phyloP scores from a whole-genome alignment of 2,888 invertebrate genomes.

The Serrognathus titanus region DNA sequence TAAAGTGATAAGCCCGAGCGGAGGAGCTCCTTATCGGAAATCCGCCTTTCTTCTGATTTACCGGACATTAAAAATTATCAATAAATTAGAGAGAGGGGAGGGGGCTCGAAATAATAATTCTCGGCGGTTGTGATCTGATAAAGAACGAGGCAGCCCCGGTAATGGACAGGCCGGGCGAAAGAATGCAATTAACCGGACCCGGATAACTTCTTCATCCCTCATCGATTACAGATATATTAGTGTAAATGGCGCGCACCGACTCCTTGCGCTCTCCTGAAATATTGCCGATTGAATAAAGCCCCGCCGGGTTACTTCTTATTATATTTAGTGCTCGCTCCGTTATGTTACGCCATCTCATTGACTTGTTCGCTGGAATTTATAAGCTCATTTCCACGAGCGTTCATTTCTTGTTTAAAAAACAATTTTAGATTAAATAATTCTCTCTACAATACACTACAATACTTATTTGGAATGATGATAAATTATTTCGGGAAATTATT shows the following conservation, averaged over 20 bases:
- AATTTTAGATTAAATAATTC: too few relatives aligned
- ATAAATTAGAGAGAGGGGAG: conserved; percentile 6
- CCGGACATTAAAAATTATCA: conserved; percentile 6
- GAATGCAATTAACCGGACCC: conserved; percentile 42
- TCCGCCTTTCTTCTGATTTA: not conserved
- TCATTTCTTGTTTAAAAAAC: too few relatives aligned
- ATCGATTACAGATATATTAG: conserved; percentile 48
- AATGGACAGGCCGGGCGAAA: conserved; percentile 29
- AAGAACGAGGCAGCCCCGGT: conserved; percentile 12
- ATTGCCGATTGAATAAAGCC: conserved; percentile 41
- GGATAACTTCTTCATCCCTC: conserved; percentile 44
- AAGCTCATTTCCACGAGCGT: too few relatives aligned
- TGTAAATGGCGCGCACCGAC: conserved; percentile 46
- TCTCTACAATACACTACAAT: too few relatives aligned
- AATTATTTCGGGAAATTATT: too few relatives aligned
- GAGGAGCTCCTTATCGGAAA: conserved; percentile 1
- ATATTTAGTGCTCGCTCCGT: conserved; percentile 30
- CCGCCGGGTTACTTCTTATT: conserved; percentile 36
- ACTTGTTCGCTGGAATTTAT: too few relatives aligned
- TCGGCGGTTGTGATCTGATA: conserved; percentile 5
- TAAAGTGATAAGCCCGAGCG: too few relatives aligned
- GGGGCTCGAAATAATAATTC: conserved; percentile 3
- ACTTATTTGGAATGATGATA: too few relatives aligned
- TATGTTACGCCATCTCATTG: too few relatives aligned
- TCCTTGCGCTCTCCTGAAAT: conserved; percentile 41